phyloP scores from a whole-genome alignment of 2,113 vertebrate genomes.

The Chionomys nivalis region DNA sequence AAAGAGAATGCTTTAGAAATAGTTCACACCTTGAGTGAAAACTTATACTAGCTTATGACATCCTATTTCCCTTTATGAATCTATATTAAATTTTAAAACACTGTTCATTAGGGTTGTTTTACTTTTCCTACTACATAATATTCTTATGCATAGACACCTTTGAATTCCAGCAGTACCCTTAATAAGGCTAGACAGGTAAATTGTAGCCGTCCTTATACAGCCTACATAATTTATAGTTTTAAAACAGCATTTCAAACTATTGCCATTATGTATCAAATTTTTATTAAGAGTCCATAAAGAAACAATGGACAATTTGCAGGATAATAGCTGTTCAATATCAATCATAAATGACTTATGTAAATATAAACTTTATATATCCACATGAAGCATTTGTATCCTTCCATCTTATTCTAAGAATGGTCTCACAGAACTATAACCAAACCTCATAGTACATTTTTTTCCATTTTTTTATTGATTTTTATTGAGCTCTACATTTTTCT shows the following conservation, averaged over 20 bases:
- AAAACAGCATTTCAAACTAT: slow-evolving; percentile 33
- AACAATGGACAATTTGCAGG: slow-evolving; percentile 26
- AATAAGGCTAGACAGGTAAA: slow-evolving; percentile 3
- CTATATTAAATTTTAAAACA: background rate
- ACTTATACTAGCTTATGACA: background rate
- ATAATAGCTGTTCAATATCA: background rate
- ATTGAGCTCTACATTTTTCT: too few species aligned
- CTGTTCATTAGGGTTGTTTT: background rate
- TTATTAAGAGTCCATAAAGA: background rate
- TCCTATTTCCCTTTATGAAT: background rate
- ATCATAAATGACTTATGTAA: background rate
- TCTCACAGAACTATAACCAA: background rate
- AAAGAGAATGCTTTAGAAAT: slow-evolving; percentile 36
- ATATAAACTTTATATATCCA: background rate
- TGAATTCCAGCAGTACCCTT: background rate
- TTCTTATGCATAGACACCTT: background rate
- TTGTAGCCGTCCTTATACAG: background rate
- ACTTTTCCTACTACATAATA: background rate
- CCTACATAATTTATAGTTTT: slow-evolving; percentile 17
- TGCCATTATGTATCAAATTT: background rate
- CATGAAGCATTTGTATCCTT: background rate
- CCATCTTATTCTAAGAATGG: slow-evolving; percentile 16
- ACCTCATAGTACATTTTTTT: background rate
- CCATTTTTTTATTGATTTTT: too few species aligned
- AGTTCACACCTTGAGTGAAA: background rate